Evolutionary conservation across 2,797 vertebrate species (phyloP).

Genomic region (Gymnoscopelus microlampas): DNA sequence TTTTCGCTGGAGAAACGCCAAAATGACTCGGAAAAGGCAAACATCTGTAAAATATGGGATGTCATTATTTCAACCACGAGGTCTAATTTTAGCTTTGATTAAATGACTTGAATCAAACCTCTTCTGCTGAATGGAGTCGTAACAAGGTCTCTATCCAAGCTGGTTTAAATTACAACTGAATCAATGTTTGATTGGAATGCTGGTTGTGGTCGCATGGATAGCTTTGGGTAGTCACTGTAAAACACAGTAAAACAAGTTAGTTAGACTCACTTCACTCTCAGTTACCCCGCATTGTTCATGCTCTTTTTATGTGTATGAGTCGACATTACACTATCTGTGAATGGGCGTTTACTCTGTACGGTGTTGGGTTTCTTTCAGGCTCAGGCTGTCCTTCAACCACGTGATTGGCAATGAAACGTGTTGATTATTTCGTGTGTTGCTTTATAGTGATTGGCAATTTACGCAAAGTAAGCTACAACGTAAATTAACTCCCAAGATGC

Average conservation of each 20-base stretch:
- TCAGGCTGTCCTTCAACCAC: constrained; percentile 16
- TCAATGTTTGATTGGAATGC: constrained; percentile 39
- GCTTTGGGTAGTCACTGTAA: constrained; percentile 48
- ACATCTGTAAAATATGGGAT: background rate
- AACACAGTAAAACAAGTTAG: constrained; percentile 54
- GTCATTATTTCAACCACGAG: background rate
- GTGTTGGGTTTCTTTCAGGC: background rate
- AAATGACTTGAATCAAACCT: background rate
- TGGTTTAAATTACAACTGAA: constrained; percentile 24
- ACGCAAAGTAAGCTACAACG: no score
- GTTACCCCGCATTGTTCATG: background rate
- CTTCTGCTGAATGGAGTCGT: background rate
- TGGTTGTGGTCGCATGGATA: constrained; percentile 26
- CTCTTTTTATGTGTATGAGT: background rate
- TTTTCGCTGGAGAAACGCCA: background rate
- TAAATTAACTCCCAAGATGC: background rate
- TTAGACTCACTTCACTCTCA: constrained; percentile 27
- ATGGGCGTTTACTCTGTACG: constrained; percentile 18
- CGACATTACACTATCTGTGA: background rate
- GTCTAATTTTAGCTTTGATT: background rate
- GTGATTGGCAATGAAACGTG: constrained; percentile 20
- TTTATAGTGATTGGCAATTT: background rate
- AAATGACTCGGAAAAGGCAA: background rate
- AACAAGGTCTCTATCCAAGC: constrained; percentile 3
- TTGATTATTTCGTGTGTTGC: background rate